A percentile compares a stretch with the other conserved stretches of the same genome.
Evolutionary conservation across 2,113 vertebrate species (phyloP).

Genomic region (Anthoscopus minutus): DNA sequence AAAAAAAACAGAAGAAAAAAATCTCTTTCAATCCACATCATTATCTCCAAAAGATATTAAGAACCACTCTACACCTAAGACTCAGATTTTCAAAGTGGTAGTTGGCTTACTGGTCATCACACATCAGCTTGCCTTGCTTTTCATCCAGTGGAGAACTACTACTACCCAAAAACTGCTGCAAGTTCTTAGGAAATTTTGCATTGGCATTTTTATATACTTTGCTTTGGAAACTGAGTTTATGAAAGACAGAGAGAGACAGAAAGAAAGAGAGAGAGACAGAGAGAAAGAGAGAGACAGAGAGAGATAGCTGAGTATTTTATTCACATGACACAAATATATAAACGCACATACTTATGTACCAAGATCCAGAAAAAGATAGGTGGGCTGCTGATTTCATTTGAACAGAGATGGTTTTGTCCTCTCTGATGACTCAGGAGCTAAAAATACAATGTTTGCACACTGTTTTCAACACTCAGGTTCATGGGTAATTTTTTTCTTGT

Average conservation of each 20-base stretch:
- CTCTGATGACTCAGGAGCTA: neutral
- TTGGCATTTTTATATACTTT: neutral
- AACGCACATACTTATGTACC: accelerated
- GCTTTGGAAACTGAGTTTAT: neutral
- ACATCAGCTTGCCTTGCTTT: neutral
- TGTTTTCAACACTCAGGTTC: neutral
- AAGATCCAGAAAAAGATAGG: neutral
- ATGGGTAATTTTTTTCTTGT: neutral
- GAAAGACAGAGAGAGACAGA: neutral
- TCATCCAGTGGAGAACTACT: neutral
- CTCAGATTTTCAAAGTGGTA: neutral
- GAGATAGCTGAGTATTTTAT: neutral
- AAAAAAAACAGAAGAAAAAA: neutral
- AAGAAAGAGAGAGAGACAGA: neutral
- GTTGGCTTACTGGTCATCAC: no score
- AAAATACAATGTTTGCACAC: neutral
- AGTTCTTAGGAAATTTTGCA: neutral
- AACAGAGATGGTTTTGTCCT: neutral
- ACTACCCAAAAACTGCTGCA: accelerated
- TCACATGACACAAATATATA: neutral
- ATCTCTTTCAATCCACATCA: neutral
- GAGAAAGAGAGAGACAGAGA: neutral
- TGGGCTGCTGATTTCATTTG: neutral
- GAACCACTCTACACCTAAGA: neutral
- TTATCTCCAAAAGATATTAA: neutral